phyloP scores from a whole-genome alignment of 2,113 vertebrate species.

The Narcine bancroftii region DNA sequence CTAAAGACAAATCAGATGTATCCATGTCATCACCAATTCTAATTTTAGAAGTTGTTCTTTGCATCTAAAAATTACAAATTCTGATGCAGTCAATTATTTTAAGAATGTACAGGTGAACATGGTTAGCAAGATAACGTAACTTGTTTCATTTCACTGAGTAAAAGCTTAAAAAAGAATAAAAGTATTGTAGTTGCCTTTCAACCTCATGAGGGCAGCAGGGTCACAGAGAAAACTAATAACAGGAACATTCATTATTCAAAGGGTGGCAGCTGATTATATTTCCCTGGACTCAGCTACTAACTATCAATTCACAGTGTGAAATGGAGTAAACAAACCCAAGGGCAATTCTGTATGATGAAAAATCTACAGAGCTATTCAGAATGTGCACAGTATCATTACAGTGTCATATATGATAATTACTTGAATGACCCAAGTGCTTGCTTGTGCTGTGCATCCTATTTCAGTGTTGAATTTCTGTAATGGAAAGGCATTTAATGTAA shows the following conservation, averaged over 20 bases:
- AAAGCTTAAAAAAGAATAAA: not conserved
- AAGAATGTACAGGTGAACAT: not conserved
- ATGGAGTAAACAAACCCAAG: not conserved
- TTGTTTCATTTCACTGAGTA: not conserved
- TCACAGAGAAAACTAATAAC: constrained; percentile 19
- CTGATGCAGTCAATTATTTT: not conserved
- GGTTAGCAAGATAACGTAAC: not conserved
- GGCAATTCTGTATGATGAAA: constrained; percentile 18
- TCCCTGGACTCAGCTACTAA: not conserved
- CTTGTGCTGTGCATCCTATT: not conserved
- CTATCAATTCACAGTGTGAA: not conserved
- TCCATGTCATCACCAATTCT: not conserved
- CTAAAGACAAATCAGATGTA: not conserved
- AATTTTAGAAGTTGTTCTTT: not conserved
- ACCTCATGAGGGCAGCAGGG: constrained; percentile 24
- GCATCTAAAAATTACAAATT: constrained; percentile 7
- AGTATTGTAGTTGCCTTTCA: not conserved
- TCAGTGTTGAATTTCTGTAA: not conserved
- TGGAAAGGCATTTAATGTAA: not conserved
- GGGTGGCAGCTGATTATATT: not conserved
- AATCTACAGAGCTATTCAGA: not conserved
- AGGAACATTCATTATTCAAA: constrained; percentile 6
- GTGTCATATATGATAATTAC: constrained; percentile 13
- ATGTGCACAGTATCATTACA: not conserved
- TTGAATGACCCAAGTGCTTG: not conserved